A percentile compares a stretch with the other conserved stretches of the same genome.
Conservation (phyloP, 1,140 invertebrate genomes). For the Drosophila athabasca region DNA sequence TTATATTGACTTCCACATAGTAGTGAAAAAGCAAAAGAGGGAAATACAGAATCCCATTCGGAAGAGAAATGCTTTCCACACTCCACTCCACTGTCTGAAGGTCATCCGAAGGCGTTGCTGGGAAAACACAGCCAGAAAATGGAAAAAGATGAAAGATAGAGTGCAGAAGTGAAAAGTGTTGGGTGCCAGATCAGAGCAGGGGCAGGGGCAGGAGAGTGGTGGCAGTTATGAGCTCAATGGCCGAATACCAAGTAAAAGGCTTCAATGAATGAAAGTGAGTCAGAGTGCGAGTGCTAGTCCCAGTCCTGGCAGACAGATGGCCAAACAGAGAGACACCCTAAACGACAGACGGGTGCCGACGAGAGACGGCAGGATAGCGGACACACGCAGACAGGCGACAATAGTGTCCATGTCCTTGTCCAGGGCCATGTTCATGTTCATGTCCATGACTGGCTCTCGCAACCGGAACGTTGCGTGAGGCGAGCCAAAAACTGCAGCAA, state of each 20-base stretch:
- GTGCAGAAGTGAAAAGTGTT: too few relatives aligned
- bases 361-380: slow-evolving; percentile 22
- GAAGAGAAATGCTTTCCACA: not conserved
- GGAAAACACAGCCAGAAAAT: not conserved
- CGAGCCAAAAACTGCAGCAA: slow-evolving; percentile 47
- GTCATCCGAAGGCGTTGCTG: slow-evolving; percentile 24
- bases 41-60: too few relatives aligned
- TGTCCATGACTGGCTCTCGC: slow-evolving; percentile 15
- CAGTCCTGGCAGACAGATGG: slow-evolving; percentile 22
- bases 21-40: too few relatives aligned
- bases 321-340: slow-evolving; percentile 39
- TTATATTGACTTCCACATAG: too few relatives aligned
- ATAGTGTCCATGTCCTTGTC: slow-evolving; percentile 48
- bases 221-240: slow-evolving; percentile 61
- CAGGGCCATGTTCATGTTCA: slow-evolving; percentile 7
- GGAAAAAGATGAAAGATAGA: not conserved
- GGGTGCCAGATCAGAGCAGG: not conserved
- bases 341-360: slow-evolving; percentile 7
- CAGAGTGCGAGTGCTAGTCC: slow-evolving; percentile 21
- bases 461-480: slow-evolving; percentile 14
- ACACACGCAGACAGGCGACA: slow-evolving; percentile 51
- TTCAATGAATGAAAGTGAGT: slow-evolving; percentile 66
- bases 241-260: slow-evolving; percentile 50
- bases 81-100: slow-evolving; percentile 5
- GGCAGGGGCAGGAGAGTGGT: slow-evolving; percentile 3